Evolutionary conservation across 2,797 vertebrate species (phyloP), one percentile per base, ranked within the genome.

Genomic region (Arrhamphus sclerolepis): DNA sequence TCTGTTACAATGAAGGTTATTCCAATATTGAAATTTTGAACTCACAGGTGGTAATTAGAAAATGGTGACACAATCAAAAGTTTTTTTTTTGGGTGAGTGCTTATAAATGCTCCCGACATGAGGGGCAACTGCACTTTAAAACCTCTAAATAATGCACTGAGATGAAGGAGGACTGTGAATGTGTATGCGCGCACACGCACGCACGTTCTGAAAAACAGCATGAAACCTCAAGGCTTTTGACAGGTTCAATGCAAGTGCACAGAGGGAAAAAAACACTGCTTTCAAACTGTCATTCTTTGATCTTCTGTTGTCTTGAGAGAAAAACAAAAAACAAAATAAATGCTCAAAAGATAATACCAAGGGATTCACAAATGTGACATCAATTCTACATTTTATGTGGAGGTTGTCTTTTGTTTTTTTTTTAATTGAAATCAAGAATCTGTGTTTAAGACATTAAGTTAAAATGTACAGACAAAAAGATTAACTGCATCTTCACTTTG

Each of bases 241-340:
- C 77, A 66, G 73, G 86, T 88, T 88, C 80, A 89, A 51, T 59
- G 65, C 18, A 75, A 89, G 86, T 86, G 78, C 87, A 87, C 18
- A 0, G 26, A 49, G 28, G 20, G 19, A 60, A 66, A 66, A 18
- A 17, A 21, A 34, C 2, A 11, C 9, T 13, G 2, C 2, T 34
- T 34, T 34, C 11, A 24, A 22, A 48, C 2, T n/a, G 7, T 26
- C 14, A 10, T 4, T 42, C 19, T 20, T 17, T 10, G 17, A 8
- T 4, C 18, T 18, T 18, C 7, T 3, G 5, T 9, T 44, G 20
- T 3, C 8, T 2, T 29, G 29, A 29, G 29, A 29, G 29, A 7
- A 13, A 34, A 34, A 13, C 31, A 34, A 34, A 34, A 34, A 13
- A 34, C 11, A 34, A 13, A 13, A 13, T 34, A 34, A 31, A 31